These are phyloP conservation scores for Cepaea hortensis DNA, from an alignment of 2,888 invertebrate genomes.

Conservation along the genomic window DNA sequence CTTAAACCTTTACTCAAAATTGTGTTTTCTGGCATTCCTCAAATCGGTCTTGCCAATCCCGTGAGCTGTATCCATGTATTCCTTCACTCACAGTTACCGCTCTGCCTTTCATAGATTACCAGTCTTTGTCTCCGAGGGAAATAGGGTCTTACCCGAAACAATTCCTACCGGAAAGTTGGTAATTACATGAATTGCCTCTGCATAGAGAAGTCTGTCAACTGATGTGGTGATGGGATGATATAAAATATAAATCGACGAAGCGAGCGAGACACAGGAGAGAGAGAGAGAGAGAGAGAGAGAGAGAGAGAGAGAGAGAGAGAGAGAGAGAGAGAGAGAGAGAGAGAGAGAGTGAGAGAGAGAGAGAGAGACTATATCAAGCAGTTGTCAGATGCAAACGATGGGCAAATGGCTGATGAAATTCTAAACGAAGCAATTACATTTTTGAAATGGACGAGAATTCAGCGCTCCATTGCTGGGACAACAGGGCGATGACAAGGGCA, in stretches of 20 bases:
- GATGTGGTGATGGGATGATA: conserved; percentile 31
- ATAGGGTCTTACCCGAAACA: conserved; percentile 30
- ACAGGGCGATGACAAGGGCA: not conserved
- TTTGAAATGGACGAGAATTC: not conserved
- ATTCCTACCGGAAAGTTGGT: conserved; percentile 45
- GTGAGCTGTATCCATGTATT: conserved; percentile 21
- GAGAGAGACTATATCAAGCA: not conserved
- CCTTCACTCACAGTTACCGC: conserved; percentile 26
- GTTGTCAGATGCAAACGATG: not conserved
- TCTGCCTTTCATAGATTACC: conserved; percentile 37
- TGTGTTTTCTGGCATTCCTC: not conserved
- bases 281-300: not conserved
- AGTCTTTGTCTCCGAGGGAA: conserved; percentile 41
- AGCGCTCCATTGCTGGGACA: not conserved
- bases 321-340: not conserved
- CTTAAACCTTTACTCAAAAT: not conserved
- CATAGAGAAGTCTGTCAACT: conserved; percentile 19
- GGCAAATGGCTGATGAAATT: not conserved
- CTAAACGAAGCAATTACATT: not conserved
- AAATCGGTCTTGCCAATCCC: not conserved
- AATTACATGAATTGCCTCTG: conserved; percentile 34
- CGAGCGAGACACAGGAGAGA: not conserved
- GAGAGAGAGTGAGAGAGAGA: not conserved
- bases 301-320: not conserved
- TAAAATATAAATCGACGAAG: not conserved